A percentile compares a stretch with the other conserved stretches of the same genome.
These are phyloP conservation scores for Zaprionus capensis DNA, from an alignment of 1,140 invertebrate genomes.

Conservation along the genomic window DNA sequence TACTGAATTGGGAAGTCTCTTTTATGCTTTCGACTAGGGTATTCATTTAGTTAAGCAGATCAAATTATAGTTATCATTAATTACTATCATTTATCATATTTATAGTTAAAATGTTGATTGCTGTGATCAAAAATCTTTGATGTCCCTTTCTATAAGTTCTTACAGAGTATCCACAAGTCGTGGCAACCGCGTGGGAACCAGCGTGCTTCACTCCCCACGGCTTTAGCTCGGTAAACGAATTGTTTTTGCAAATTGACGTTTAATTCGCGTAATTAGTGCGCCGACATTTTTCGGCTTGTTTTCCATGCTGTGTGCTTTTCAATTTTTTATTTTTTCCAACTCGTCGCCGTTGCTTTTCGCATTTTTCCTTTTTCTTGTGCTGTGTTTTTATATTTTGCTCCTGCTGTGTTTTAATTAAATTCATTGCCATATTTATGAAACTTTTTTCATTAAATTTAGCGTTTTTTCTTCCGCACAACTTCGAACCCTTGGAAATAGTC, in stretches of 20 bases:
- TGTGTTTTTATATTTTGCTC: conserved; percentile 26
- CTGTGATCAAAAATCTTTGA: too few relatives aligned
- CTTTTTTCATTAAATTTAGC: conserved; percentile 81
- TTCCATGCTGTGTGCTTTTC: conserved; percentile 46
- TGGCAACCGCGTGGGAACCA: background rate
- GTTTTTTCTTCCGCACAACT: conserved; percentile 61
- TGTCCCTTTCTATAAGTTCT: background rate
- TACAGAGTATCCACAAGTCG: conserved; percentile 14
- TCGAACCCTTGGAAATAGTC: conserved; percentile 60
- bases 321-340: conserved; percentile 21
- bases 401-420: conserved; percentile 77
- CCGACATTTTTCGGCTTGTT: conserved; percentile 72
- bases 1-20: background rate
- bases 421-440: conserved; percentile 83
- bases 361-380: conserved; percentile 27
- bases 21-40: background rate
- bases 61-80: too few relatives aligned
- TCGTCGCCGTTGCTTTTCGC: conserved; percentile 49
- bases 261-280: conserved; percentile 81
- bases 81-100: too few relatives aligned
- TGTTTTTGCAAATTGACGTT: conserved; percentile 81
- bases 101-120: too few relatives aligned
- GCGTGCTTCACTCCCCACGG: background rate
- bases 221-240: conserved; percentile 62
- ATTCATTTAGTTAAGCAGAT: too few relatives aligned